A percentile compares a stretch with the other conserved stretches of the same genome.
Conservation (phyloP, 2,797 vertebrate species). For the Leptodactylus fallax region DNA sequence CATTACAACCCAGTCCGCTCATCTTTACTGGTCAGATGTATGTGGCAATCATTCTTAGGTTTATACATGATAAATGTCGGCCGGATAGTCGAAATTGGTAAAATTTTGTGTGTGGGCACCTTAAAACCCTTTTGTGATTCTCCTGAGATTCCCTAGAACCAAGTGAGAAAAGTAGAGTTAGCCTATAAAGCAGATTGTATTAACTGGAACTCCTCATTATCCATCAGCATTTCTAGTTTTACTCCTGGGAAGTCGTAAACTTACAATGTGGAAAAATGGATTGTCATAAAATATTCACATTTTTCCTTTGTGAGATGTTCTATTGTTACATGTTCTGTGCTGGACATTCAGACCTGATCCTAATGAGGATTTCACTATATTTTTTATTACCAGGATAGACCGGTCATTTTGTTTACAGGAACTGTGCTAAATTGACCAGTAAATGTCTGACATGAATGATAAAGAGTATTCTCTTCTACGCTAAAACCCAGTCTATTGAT, state of each 20-base stretch:
- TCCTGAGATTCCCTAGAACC: not conserved
- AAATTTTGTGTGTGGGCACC: too few relatives aligned
- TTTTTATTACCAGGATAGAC: slow-evolving; percentile 18
- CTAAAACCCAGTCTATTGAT: slow-evolving; percentile 77
- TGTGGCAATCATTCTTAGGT: too few relatives aligned
- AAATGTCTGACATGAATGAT: slow-evolving; percentile 59
- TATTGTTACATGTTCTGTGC: not conserved
- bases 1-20: too few relatives aligned
- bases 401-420: slow-evolving; percentile 78
- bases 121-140: too few relatives aligned
- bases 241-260: not conserved
- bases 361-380: slow-evolving; percentile 17
- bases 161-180: not conserved
- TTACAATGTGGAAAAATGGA: not conserved
- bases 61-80: too few relatives aligned
- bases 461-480: slow-evolving; percentile 68
- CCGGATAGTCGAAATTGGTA: too few relatives aligned
- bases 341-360: not conserved
- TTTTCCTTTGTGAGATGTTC: not conserved
- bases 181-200: not conserved
- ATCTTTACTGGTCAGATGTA: too few relatives aligned
- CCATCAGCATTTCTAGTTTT: not conserved
- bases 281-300: not conserved
- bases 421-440: slow-evolving; percentile 72
- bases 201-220: not conserved